Base-by-base conservation (phyloP, 2,888 invertebrate genomes). In the Celastrina argiolus region DNA sequence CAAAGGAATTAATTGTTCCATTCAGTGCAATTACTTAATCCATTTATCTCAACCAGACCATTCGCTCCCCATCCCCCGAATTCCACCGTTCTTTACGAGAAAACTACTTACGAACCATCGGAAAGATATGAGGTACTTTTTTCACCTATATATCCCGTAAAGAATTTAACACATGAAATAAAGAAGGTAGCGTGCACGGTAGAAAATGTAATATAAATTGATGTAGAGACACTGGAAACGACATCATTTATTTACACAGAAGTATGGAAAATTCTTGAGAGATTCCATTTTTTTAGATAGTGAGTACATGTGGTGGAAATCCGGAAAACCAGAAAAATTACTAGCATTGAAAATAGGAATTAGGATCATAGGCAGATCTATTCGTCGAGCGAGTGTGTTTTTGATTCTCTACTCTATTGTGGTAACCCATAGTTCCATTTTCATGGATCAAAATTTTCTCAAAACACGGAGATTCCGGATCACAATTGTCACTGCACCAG, bases 141-240 rank as follows among this genome's bases (percentile, higher is more conserved):
- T 85, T 79, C 84, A 83, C 85, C 85, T 85, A 84, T 83, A 81
- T 78, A 81, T 78, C 83, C 83, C 78, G 78, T 88, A 82, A 88
- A 88, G 89, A 89, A 89, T 89, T 89, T 88, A 87, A 87, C 82
- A 81, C 89, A 87, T 88, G 88, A 88, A 88, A 88, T 88, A 89
- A 87, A 86, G 81, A 84, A 84, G 85, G 83, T 78, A 59, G 70
- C 72, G 82, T 81, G 81, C 75, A 69, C 75, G 73, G 77, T 79
- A 80, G 76, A 78, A 80, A 82, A 78, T 80, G 78, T 65, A 74
- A 76, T 66, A 68, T 66, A 67, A 71, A 63, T 56, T 59, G 59
- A 66, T 64, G 31, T 64, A n/a, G 64, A 63, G 8, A 59, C 14
- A 45, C 72, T 76, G 66, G 77, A 76, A 70, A 64, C 5, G 72